phyloP scores from a whole-genome alignment of 2,888 invertebrate genomes.

The Ophioninae sp. region DNA sequence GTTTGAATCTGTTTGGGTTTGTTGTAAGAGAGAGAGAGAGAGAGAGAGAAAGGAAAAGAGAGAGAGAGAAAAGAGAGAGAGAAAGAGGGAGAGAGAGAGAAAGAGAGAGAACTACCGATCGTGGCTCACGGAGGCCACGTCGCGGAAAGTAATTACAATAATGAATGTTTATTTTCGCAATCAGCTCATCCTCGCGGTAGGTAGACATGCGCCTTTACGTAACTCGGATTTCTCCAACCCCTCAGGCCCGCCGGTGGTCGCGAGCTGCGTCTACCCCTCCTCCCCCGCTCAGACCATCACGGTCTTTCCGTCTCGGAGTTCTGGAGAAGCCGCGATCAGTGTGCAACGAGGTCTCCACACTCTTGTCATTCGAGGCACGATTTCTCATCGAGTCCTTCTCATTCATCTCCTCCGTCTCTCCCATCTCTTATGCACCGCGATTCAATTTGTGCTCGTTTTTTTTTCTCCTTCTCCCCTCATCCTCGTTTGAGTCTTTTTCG shows the following conservation, averaged over 20 bases:
- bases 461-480: slow-evolving; percentile 22
- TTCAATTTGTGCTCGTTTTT: slow-evolving; percentile 53
- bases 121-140: slow-evolving; percentile 71
- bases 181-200: slow-evolving; percentile 77
- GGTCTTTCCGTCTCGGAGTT: slow-evolving; percentile 43
- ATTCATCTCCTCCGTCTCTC: slow-evolving; percentile 43
- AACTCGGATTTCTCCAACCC: slow-evolving; percentile 67
- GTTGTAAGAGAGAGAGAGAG: too few relatives aligned
- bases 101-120: slow-evolving; percentile 52
- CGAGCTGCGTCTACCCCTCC: slow-evolving; percentile 34
- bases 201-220: slow-evolving; percentile 70
- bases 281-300: slow-evolving; percentile 60
- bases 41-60: too few relatives aligned
- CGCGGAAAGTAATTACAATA: slow-evolving; percentile 79
- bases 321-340: slow-evolving; percentile 34
- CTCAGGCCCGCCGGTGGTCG: slow-evolving; percentile 65
- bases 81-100: too few relatives aligned
- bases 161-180: slow-evolving; percentile 80
- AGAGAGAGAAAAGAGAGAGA: neutral
- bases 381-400: slow-evolving; percentile 62
- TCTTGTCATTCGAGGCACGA: slow-evolving; percentile 64
- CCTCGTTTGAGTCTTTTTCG: slow-evolving; percentile 59
- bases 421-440: slow-evolving; percentile 46
- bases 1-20: too few relatives aligned
- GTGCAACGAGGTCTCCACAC: slow-evolving; percentile 53